A percentile compares a stretch with the other conserved stretches of the same genome.
These are phyloP conservation scores for Nettapus auritus DNA, from an alignment of 2,113 vertebrate genomes.

Conservation along the genomic window DNA sequence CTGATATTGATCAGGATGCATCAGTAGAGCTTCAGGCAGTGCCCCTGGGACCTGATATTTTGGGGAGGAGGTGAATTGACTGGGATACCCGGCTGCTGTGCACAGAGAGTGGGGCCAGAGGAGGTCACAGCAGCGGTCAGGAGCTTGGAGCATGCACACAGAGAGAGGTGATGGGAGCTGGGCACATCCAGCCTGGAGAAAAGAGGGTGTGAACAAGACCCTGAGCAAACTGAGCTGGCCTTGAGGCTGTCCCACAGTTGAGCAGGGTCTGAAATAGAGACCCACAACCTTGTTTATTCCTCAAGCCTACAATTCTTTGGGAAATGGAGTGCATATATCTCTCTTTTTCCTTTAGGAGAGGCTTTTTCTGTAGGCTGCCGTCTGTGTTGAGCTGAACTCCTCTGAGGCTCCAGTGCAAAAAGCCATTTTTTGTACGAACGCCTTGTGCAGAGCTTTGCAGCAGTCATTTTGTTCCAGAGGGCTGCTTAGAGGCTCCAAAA, in stretches of 20 bases:
- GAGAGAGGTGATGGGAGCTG: neutral
- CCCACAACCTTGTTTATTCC: neutral
- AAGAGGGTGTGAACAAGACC: neutral
- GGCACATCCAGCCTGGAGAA: neutral
- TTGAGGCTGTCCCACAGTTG: neutral
- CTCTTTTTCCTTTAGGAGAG: neutral
- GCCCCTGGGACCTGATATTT: neutral
- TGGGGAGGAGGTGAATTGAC: fast-evolving
- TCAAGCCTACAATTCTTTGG: neutral
- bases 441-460: neutral
- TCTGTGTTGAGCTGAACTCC: neutral
- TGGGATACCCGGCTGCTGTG: fast-evolving
- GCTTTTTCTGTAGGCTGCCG: neutral
- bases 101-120: fast-evolving
- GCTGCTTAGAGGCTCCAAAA: neutral
- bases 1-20: neutral
- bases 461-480: neutral
- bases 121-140: fast-evolving
- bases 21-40: neutral
- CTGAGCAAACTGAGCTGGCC: neutral
- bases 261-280: neutral
- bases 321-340: neutral
- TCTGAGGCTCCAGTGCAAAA: neutral
- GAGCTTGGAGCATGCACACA: neutral
- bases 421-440: neutral